Conservation (phyloP, 2,113 vertebrate species). For the Pandion haliaetus region DNA sequence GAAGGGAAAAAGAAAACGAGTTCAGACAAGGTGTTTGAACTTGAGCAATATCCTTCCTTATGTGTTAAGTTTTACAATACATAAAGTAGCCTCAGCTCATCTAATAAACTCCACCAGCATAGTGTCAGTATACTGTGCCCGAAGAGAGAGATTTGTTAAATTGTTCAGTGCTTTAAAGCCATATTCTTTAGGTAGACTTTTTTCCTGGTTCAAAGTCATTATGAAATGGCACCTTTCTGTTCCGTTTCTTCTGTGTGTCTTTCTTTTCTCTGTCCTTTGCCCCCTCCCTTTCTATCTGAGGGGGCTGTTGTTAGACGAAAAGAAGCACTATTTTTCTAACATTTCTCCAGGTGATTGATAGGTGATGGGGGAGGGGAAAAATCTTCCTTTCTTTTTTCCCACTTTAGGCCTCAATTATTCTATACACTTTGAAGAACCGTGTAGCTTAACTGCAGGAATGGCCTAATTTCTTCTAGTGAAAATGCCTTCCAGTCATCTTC, state of each 20-base stretch:
- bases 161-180: background rate
- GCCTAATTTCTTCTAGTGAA: constrained; percentile 37
- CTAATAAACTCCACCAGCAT: background rate
- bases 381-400: background rate
- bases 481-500: constrained; percentile 38
- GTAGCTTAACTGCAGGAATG: constrained; percentile 35
- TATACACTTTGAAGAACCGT: constrained; percentile 19
- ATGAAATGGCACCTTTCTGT: background rate
- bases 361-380: background rate
- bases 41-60: background rate
- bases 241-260: background rate
- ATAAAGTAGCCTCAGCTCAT: background rate
- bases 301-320: background rate
- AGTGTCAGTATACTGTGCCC: background rate
- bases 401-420: constrained; percentile 60
- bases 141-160: background rate
- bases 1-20: background rate
- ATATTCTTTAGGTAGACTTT: background rate
- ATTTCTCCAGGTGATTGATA: constrained; percentile 4
- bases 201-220: background rate
- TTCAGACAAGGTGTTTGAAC: background rate
- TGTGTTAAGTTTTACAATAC: background rate
- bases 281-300: background rate
- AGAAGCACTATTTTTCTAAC: constrained; percentile 1
- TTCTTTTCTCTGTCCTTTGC: constrained; percentile 20